These are phyloP conservation scores for Periophthalmodon schlosseri DNA, from an alignment of 2,113 vertebrate genomes.

Conservation along the genomic window DNA sequence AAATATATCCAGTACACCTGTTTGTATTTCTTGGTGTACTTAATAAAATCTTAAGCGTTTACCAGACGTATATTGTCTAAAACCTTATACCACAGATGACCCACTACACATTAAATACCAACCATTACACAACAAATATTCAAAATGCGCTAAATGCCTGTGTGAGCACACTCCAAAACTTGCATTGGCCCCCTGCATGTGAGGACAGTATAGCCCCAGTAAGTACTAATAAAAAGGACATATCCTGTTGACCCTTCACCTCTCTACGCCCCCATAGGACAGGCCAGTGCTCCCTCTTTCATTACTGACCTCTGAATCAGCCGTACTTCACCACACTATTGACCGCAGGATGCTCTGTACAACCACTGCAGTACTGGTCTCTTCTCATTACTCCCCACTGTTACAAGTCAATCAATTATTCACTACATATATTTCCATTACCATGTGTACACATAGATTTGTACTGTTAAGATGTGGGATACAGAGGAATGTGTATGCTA, in stretches of 20 bases:
- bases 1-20: no score
- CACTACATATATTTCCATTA: not conserved
- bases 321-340: conserved; percentile 4
- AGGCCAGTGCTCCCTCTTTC: not conserved
- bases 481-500: not conserved
- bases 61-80: no score
- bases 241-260: conserved; percentile 12
- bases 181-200: not conserved
- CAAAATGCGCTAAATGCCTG: no score
- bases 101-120: no score
- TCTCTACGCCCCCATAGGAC: not conserved
- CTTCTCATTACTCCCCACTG: not conserved
- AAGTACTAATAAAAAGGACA: conserved; percentile 45
- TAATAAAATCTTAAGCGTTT: no score
- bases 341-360: not conserved
- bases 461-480: not conserved
- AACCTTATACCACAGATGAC: no score
- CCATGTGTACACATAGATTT: conserved; percentile 4
- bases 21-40: no score
- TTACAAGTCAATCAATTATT: conserved; percentile 16
- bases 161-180: no score
- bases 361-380: not conserved
- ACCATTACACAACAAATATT: no score
- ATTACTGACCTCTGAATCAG: conserved; percentile 21
- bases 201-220: conserved; percentile 2